A percentile compares a stretch with the other conserved stretches of the same genome.
These are phyloP conservation scores for Stegodyphus mimosarum DNA, from an alignment of 1,140 invertebrate species.

Conservation along the genomic window DNA sequence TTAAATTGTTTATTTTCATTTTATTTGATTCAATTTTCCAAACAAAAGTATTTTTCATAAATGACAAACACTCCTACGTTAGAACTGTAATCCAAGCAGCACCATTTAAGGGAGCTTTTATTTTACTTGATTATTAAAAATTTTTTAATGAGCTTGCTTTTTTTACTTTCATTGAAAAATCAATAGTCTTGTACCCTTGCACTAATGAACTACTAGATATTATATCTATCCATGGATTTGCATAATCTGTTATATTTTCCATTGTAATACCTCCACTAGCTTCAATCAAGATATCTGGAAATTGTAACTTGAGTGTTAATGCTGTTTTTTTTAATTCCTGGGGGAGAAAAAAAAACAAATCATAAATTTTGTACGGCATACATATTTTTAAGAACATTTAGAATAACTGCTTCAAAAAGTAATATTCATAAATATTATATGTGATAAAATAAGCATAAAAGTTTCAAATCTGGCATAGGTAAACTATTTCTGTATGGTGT, in stretches of 20 bases:
- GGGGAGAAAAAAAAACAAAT: slow-evolving; percentile 23
- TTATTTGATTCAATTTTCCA: too few species aligned
- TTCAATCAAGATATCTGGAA: slow-evolving; percentile 68
- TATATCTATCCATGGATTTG: slow-evolving; percentile 67
- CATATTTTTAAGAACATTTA: too few species aligned
- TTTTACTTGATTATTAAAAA: neutral
- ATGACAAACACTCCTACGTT: too few species aligned
- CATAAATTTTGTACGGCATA: neutral
- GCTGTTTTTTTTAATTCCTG: slow-evolving; percentile 66
- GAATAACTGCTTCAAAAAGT: too few species aligned
- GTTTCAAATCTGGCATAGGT: too few species aligned
- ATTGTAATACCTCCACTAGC: slow-evolving; percentile 70
- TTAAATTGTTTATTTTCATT: too few species aligned
- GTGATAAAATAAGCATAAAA: too few species aligned
- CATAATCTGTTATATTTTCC: slow-evolving; percentile 66
- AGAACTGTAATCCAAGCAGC: too few species aligned
- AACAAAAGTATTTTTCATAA: too few species aligned
- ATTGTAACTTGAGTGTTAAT: slow-evolving; percentile 65
- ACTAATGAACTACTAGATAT: slow-evolving; percentile 69
- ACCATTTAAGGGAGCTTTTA: too few species aligned
- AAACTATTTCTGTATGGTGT: too few species aligned
- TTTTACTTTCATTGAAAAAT: slow-evolving; percentile 70
- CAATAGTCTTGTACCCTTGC: slow-evolving; percentile 69
- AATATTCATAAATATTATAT: too few species aligned
- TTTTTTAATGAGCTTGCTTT: neutral